A percentile compares a stretch with the other conserved stretches of the same genome.
Evolutionary conservation across 1,140 invertebrate genomes (phyloP).

Genomic region (Coboldia fuscipes): DNA sequence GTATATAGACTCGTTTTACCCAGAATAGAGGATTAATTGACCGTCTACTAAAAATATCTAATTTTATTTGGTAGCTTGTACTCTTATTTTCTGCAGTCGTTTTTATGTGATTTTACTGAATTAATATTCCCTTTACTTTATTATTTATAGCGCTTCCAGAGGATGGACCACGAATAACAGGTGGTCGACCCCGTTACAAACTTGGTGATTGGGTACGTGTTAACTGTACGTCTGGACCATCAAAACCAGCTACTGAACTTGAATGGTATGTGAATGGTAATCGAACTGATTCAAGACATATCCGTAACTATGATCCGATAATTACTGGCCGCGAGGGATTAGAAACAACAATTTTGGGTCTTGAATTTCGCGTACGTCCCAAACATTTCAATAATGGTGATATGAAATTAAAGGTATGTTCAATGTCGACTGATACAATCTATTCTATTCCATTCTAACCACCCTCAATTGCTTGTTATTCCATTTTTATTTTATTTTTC

Average conservation of each 20-base stretch:
- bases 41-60: too few relatives aligned
- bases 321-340: slow-evolving; percentile 31
- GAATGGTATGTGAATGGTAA: slow-evolving; percentile 54
- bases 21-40: too few relatives aligned
- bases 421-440: background rate
- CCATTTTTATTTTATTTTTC: background rate
- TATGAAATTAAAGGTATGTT: slow-evolving; percentile 37
- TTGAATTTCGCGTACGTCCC: slow-evolving; percentile 27
- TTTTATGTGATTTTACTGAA: too few relatives aligned
- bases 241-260: slow-evolving; percentile 44
- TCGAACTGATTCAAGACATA: slow-evolving; percentile 27
- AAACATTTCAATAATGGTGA: slow-evolving; percentile 44
- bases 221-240: slow-evolving; percentile 44
- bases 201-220: slow-evolving; percentile 39
- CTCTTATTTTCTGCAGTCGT: too few relatives aligned
- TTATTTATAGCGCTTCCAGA: slow-evolving; percentile 35
- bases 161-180: slow-evolving; percentile 38
- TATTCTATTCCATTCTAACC: background rate
- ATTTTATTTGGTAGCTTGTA: too few relatives aligned
- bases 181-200: slow-evolving; percentile 38
- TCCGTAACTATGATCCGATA: slow-evolving; percentile 27
- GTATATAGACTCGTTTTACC: too few relatives aligned
- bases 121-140: too few relatives aligned
- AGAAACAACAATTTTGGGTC: slow-evolving; percentile 35
- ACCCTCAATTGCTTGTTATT: background rate